phyloP scores from a whole-genome alignment of 2,113 vertebrate species.

The Talpa occidentalis region DNA sequence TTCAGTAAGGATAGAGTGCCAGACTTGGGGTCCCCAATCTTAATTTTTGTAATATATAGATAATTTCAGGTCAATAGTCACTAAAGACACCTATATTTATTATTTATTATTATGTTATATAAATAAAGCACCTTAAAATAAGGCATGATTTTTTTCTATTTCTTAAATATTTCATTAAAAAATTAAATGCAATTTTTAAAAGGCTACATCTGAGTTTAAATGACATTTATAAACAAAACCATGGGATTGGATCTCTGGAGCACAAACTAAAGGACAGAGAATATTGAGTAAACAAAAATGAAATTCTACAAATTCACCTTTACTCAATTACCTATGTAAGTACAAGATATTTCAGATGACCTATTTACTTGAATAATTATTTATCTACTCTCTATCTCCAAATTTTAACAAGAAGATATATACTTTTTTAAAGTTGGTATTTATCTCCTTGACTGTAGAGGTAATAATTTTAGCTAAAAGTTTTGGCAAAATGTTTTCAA shows the following conservation, averaged over 20 bases:
- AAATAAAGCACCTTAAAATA: background rate
- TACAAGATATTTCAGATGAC: background rate
- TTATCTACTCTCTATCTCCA: background rate
- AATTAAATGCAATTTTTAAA: constrained; percentile 1
- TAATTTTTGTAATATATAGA: background rate
- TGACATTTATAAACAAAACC: background rate
- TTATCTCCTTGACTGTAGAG: background rate
- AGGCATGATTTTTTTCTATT: background rate
- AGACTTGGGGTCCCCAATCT: background rate
- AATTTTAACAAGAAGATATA: background rate
- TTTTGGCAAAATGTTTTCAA: background rate
- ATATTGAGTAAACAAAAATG: background rate
- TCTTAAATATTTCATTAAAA: background rate
- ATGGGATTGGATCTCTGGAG: background rate
- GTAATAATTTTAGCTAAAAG: background rate
- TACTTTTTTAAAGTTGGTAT: background rate
- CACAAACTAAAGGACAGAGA: background rate
- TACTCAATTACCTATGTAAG: background rate
- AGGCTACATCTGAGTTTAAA: background rate
- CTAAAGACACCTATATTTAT: background rate
- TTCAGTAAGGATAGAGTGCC: background rate
- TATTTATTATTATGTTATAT: background rate
- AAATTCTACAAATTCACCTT: background rate
- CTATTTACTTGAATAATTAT: background rate
- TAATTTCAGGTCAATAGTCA: background rate